Evolutionary conservation across 2,113 vertebrate genomes (phyloP).

Genomic region (Cololabis saira): DNA sequence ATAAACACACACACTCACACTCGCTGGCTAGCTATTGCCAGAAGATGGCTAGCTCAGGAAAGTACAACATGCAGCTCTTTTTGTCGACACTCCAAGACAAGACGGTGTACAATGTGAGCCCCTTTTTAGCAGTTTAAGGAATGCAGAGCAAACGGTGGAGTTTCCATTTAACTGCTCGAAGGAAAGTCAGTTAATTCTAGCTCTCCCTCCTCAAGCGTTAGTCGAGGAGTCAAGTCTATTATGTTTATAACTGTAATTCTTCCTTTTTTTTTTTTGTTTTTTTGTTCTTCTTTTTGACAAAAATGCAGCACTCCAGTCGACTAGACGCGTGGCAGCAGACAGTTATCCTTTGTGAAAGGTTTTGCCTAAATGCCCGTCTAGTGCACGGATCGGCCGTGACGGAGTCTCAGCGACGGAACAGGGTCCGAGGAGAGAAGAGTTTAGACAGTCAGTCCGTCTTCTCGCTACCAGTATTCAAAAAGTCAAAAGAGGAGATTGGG

Average conservation of each 20-base stretch:
- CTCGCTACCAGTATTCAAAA: slow-evolving; percentile 81
- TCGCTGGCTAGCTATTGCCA: slow-evolving; percentile 47
- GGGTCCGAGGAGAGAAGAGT: slow-evolving; percentile 57
- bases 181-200: slow-evolving; percentile 36
- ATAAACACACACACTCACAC: neutral
- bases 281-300: slow-evolving; percentile 37
- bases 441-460: slow-evolving; percentile 51
- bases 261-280: slow-evolving; percentile 39
- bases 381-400: slow-evolving; percentile 60
- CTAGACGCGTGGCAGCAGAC: slow-evolving; percentile 60
- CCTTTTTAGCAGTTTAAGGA: slow-evolving; percentile 56
- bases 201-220: slow-evolving; percentile 57
- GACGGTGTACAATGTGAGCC: slow-evolving; percentile 56
- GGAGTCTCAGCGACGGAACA: slow-evolving; percentile 53
- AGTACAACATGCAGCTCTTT: slow-evolving; percentile 51
- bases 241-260: slow-evolving; percentile 49
- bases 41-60: slow-evolving; percentile 49
- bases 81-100: slow-evolving; percentile 74
- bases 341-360: slow-evolving; percentile 60
- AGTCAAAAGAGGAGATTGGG: slow-evolving; percentile 84
- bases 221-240: slow-evolving; percentile 65
- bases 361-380: slow-evolving; percentile 64
- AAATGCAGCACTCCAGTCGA: slow-evolving; percentile 70
- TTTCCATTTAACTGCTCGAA: slow-evolving; percentile 60
- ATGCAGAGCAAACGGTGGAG: slow-evolving; percentile 45